Conservation (phyloP, 53 echinoderm and acorn worm species). For the Echinarachnius parma region DNA sequence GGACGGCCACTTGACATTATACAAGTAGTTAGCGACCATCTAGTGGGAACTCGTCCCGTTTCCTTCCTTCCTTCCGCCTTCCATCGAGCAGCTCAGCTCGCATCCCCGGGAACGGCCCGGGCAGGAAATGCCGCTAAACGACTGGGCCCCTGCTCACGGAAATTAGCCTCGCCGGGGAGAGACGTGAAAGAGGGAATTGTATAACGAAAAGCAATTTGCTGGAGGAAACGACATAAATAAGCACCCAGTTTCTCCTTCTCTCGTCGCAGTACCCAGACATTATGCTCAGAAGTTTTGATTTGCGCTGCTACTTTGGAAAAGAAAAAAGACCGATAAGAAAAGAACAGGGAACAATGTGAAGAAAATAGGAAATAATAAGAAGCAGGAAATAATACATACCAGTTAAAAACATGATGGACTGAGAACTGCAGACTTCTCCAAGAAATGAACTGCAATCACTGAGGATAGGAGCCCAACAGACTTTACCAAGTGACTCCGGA, state of each 20-base stretch:
- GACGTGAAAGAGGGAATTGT: slow-evolving; percentile 26
- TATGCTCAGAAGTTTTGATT: slow-evolving; percentile 27
- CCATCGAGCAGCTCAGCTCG: not conserved
- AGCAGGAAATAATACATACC: slow-evolving; percentile 4
- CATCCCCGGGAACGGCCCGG: slow-evolving; percentile 28
- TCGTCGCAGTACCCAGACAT: slow-evolving; percentile 15
- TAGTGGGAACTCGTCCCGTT: slow-evolving; percentile 11
- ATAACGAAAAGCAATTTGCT: slow-evolving; percentile 41
- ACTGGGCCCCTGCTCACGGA: slow-evolving; percentile 43
- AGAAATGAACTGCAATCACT: too few species aligned
- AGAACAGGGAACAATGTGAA: slow-evolving; percentile 11
- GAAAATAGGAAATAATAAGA: not conserved
- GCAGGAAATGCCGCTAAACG: slow-evolving; percentile 43
- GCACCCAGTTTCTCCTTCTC: slow-evolving; percentile 41
- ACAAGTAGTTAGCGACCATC: too few species aligned
- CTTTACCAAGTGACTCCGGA: slow-evolving; percentile 41
- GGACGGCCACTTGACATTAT: slow-evolving; percentile 24
- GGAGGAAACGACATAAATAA: slow-evolving; percentile 44
- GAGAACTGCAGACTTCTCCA: too few species aligned
- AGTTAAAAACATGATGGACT: slow-evolving; percentile 44
- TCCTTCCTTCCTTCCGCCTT: slow-evolving; percentile 40
- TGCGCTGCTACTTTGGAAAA: slow-evolving; percentile 17
- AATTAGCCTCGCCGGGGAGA: slow-evolving; percentile 28
- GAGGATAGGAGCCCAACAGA: too few species aligned
- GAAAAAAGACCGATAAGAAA: not conserved